Percentiles rank a stretch among this genome's conserved stretches.
These are phyloP conservation scores for Epizoanthus fatuus DNA, from an alignment of 92 coral and sea anemone species.

Conservation along the genomic window DNA sequence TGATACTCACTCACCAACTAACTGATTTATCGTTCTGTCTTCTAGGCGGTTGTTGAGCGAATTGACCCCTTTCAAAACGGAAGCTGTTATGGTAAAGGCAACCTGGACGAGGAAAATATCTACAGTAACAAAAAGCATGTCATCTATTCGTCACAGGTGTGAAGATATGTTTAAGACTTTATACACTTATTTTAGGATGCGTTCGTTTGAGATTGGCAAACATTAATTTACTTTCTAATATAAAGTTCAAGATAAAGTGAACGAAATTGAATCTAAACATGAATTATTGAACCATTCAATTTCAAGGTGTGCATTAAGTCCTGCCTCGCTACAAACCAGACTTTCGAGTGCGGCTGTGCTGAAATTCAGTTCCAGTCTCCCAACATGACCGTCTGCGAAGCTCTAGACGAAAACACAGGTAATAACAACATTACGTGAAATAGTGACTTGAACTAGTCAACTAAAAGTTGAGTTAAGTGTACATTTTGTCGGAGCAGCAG, in stretches of 20 bases:
- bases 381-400: background rate
- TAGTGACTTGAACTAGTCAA: too few relatives aligned
- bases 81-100: constrained; percentile 24
- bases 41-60: constrained; percentile 45
- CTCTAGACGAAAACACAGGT: constrained; percentile 7
- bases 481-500: too few relatives aligned
- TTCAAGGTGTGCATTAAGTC: constrained; percentile 12
- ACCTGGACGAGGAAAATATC: constrained; percentile 10
- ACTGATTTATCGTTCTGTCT: too few relatives aligned
- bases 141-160: constrained; percentile 6
- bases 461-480: too few relatives aligned
- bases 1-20: too few relatives aligned
- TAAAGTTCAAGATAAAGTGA: background rate
- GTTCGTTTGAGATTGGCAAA: background rate
- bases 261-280: background rate
- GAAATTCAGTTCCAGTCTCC: constrained; percentile 35
- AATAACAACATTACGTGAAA: background rate
- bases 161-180: too few relatives aligned
- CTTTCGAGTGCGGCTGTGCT: background rate
- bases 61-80: constrained; percentile 55
- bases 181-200: too few relatives aligned
- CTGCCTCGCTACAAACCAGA: constrained; percentile 14
- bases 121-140: constrained; percentile 28
- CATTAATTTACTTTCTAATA: background rate
- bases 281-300: background rate